Evolutionary conservation across 53 echinoderm and acorn worm genomes (phyloP).

Genomic region (Hippasteria phrygiana): DNA sequence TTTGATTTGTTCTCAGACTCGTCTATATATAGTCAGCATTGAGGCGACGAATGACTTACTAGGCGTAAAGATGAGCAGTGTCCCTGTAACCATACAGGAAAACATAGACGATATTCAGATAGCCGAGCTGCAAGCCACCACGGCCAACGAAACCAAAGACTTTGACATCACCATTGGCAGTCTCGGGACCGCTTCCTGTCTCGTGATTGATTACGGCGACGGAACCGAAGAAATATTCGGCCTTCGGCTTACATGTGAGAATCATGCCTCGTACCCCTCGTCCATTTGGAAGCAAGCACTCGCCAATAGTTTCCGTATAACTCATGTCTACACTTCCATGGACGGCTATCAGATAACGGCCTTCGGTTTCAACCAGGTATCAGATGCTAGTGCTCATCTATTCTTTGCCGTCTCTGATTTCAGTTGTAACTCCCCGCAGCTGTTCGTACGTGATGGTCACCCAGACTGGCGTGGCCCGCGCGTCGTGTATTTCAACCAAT

Average conservation of each 20-base stretch:
- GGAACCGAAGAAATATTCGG: conserved; percentile 31
- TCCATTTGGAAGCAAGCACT: conserved; percentile 31
- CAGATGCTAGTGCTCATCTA: conserved; percentile 22
- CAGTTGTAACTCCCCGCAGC: conserved; percentile 70
- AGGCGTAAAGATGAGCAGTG: background rate
- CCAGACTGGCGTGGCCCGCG: conserved; percentile 70
- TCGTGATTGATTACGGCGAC: conserved; percentile 81
- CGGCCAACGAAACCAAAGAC: conserved; percentile 9
- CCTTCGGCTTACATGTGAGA: conserved; percentile 50
- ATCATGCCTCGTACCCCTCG: conserved; percentile 37
- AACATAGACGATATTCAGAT: conserved; percentile 57
- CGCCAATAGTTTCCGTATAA: conserved; percentile 6
- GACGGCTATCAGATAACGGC: conserved; percentile 65
- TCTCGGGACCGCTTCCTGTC: conserved; percentile 72
- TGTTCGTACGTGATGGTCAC: conserved; percentile 75
- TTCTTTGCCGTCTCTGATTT: conserved; percentile 72
- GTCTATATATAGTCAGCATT: background rate
- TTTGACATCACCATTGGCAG: conserved; percentile 60
- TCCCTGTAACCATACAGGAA: conserved; percentile 10
- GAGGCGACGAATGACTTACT: conserved; percentile 1
- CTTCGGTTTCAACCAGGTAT: conserved; percentile 77
- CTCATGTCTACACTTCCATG: conserved; percentile 58
- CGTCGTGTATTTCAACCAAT: conserved; percentile 39
- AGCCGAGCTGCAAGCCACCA: background rate
- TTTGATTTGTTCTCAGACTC: background rate